Evolutionary conservation across 2,888 invertebrate genomes (phyloP).

Genomic region (Mythimna vitellina): DNA sequence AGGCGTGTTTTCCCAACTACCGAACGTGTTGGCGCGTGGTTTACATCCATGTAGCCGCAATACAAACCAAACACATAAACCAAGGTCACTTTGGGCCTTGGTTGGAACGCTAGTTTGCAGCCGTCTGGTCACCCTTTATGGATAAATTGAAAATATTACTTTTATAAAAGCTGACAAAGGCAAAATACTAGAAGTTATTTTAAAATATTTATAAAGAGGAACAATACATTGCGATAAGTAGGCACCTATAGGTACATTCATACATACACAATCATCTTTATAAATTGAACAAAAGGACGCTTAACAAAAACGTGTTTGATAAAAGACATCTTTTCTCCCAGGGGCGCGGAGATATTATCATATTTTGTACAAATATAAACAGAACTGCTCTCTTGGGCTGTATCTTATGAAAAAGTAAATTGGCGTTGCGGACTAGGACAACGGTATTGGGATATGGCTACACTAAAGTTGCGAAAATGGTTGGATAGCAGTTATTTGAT

Average conservation of each 20-base stretch:
- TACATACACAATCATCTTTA: slow-evolving; percentile 34
- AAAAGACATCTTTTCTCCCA: slow-evolving; percentile 40
- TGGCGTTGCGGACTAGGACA: slow-evolving; percentile 29
- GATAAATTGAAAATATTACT: background rate
- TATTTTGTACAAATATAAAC: slow-evolving; percentile 61
- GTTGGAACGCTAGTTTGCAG: too few species aligned
- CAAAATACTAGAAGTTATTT: background rate
- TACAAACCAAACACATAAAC: too few species aligned
- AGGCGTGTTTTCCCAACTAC: too few species aligned
- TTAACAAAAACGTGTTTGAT: slow-evolving; percentile 42
- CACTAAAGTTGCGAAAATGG: slow-evolving; percentile 5
- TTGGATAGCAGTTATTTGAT: background rate
- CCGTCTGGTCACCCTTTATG: too few species aligned
- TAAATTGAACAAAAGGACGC: slow-evolving; percentile 45
- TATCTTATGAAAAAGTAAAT: slow-evolving; percentile 47
- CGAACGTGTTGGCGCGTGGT: too few species aligned
- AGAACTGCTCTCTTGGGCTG: slow-evolving; percentile 40
- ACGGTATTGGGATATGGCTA: slow-evolving; percentile 23
- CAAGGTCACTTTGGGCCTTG: too few species aligned
- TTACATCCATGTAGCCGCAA: too few species aligned
- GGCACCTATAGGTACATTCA: background rate
- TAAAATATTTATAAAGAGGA: slow-evolving; percentile 10
- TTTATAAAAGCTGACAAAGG: background rate
- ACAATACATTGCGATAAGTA: slow-evolving; percentile 9
- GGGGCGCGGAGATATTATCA: slow-evolving; percentile 55